These are phyloP conservation scores for Ateles fusciceps DNA, from an alignment of 2,797 vertebrate genomes.

Conservation along the genomic window DNA sequence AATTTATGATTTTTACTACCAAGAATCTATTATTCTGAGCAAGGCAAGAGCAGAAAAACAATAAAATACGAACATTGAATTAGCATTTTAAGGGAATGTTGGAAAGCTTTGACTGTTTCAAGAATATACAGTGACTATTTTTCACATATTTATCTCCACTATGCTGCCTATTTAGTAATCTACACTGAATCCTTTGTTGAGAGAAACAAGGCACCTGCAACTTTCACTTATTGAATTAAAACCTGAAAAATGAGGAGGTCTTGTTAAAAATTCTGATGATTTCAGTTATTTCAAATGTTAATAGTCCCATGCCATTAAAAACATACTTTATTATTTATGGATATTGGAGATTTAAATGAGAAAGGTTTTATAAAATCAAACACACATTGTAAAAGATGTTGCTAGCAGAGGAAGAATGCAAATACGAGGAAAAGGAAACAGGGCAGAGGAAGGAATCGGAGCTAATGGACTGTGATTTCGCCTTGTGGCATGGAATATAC, in stretches of 20 bases:
- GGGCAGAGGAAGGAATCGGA: not conserved
- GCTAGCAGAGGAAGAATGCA: not conserved
- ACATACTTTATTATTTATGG: not conserved
- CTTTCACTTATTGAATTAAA: not conserved
- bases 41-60: not conserved
- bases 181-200: not conserved
- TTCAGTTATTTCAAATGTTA: not conserved
- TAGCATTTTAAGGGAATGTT: not conserved
- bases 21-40: not conserved
- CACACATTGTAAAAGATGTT: not conserved
- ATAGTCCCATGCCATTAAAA: not conserved
- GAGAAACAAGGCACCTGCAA: not conserved
- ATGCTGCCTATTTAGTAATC: not conserved
- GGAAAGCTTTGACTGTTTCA: not conserved
- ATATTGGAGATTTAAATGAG: not conserved
- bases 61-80: not conserved
- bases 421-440: not conserved
- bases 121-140: not conserved
- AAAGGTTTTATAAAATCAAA: not conserved
- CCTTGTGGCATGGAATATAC: not conserved
- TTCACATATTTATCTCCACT: not conserved
- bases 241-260: not conserved
- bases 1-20: not conserved
- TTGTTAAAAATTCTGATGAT: not conserved
- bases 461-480: not conserved